Conservation (phyloP, 2,113 vertebrate genomes). For the Polyodon spathula region DNA sequence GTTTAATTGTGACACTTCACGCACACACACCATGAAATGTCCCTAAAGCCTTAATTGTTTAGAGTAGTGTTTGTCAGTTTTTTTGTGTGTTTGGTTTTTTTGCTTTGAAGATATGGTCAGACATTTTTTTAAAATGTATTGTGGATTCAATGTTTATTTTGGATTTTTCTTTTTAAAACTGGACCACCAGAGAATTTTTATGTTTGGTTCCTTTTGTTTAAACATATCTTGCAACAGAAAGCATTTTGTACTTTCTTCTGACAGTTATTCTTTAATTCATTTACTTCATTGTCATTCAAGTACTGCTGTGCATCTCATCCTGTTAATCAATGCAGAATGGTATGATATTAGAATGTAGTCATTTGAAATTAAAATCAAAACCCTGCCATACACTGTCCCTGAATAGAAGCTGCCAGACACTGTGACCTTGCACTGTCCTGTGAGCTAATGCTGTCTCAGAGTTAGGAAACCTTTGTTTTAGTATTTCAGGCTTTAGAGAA, state of each 20-base stretch:
- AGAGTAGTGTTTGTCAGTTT: too few species aligned
- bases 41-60: too few species aligned
- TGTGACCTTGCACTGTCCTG: slow-evolving; percentile 19
- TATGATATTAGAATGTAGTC: slow-evolving; percentile 26
- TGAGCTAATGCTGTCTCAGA: slow-evolving; percentile 8
- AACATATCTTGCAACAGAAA: too few species aligned
- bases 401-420: slow-evolving; percentile 21
- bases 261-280: not conserved
- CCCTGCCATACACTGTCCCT: not conserved
- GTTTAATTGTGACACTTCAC: too few species aligned
- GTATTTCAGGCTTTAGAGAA: slow-evolving; percentile 32
- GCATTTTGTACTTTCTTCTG: not conserved
- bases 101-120: too few species aligned
- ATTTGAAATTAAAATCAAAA: slow-evolving; percentile 35
- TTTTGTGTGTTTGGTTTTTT: too few species aligned
- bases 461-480: slow-evolving; percentile 25
- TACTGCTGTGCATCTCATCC: slow-evolving; percentile 16
- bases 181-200: too few species aligned
- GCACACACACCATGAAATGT: too few species aligned
- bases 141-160: too few species aligned
- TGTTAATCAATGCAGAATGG: slow-evolving; percentile 23
- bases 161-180: too few species aligned
- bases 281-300: slow-evolving; percentile 17
- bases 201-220: too few species aligned
- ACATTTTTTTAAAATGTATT: too few species aligned